phyloP scores from a whole-genome alignment of 2,888 invertebrate genomes.

The Ametastegia equiseti region DNA sequence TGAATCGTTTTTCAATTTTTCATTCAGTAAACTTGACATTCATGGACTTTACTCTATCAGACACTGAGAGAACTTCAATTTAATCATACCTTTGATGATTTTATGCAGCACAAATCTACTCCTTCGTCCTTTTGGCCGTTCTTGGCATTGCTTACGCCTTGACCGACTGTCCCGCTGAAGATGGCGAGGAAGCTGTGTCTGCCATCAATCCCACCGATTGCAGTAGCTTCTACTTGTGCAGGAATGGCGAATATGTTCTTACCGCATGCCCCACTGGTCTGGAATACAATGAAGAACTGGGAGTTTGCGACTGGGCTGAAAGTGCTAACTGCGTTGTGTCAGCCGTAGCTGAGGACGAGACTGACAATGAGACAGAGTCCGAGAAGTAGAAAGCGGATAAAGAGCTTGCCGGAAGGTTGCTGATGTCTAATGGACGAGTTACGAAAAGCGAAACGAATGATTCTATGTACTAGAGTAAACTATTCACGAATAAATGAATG shows the following conservation, averaged over 20 bases:
- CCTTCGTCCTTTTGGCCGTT: constrained; percentile 52
- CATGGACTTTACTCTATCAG: too few relatives aligned
- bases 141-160: constrained; percentile 46
- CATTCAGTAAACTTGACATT: too few relatives aligned
- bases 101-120: constrained; percentile 6
- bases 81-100: constrained; percentile 50
- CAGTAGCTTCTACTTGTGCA: constrained; percentile 61
- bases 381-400: not conserved
- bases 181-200: constrained; percentile 56
- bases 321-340: constrained; percentile 57
- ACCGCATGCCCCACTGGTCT: constrained; percentile 63
- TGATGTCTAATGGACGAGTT: not conserved
- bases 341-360: not conserved
- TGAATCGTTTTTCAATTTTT: too few relatives aligned
- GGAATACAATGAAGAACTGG: constrained; percentile 60
- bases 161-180: constrained; percentile 47
- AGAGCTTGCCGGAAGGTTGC: not conserved
- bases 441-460: not conserved
- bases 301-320: constrained; percentile 63
- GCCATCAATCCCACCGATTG: constrained; percentile 63
- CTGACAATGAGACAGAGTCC: not conserved
- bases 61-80: too few relatives aligned
- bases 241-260: constrained; percentile 53
- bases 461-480: not conserved
- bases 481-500: too few relatives aligned